phyloP scores from a whole-genome alignment of 2,797 vertebrate species.

The Acrocephalus scirpaceus region DNA sequence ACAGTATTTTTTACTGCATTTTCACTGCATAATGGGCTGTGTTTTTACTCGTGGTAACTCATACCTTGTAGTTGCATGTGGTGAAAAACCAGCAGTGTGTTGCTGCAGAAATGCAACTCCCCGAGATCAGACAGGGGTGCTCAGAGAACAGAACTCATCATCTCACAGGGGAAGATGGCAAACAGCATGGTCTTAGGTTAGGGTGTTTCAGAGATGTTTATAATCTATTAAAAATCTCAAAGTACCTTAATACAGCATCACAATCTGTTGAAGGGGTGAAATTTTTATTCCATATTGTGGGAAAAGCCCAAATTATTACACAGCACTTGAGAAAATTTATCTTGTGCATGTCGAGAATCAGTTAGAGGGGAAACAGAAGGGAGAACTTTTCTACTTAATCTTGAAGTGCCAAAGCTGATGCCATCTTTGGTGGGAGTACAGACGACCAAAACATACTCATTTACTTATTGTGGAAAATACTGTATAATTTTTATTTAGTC shows the following conservation, averaged over 20 bases:
- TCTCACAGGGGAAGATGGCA: neutral
- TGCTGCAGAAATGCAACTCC: neutral
- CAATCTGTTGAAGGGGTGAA: neutral
- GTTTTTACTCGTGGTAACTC: neutral
- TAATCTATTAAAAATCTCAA: neutral
- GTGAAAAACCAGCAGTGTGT: neutral
- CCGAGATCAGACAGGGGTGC: neutral
- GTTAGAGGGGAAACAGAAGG: neutral
- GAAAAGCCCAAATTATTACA: neutral
- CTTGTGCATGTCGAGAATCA: neutral
- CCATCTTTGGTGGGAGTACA: neutral
- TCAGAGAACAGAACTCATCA: neutral
- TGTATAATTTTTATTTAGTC: neutral
- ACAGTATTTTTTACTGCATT: neutral
- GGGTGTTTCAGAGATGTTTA: neutral
- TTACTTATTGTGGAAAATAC: neutral
- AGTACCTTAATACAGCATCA: neutral
- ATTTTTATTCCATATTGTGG: neutral
- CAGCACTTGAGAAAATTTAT: neutral
- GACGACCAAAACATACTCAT: neutral
- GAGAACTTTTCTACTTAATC: neutral
- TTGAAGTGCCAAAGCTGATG: neutral
- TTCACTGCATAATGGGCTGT: neutral
- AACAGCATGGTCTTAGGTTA: neutral
- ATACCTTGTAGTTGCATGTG: neutral